Evolutionary conservation across 2,888 invertebrate genomes (phyloP), one percentile per base, ranked within the genome.

Genomic region (Mechanitis mazaeus): DNA sequence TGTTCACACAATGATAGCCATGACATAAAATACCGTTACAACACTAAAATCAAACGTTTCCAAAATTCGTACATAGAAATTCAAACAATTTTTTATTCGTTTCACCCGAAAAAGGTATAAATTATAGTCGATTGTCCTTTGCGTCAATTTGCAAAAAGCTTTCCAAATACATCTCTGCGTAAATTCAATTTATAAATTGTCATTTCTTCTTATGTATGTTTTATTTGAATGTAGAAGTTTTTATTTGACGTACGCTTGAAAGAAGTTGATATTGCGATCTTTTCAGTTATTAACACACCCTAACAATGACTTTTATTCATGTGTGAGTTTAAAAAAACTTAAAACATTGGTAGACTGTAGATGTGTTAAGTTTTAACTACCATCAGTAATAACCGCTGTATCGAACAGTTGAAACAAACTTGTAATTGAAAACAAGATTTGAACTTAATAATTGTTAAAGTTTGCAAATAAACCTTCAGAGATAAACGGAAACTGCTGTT

Each of bases 181-280:
- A 58, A 60, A 66, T 70, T 68, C 66, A 70, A 66, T 69, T 70
- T 66, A 65, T 66, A 69, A 69, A 69, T 60, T 66, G 64, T 67
- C 64, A 65, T 70, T 68, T 59, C 60, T 54, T 55, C 56, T 58
- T 64, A 61, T 67, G 61, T 67, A 63, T 65, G 31, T 58, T 55
- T 62, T 60, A 59, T 63, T 61, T 61, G 58, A 63, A 54, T 45
- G 31, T 31, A 42, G 56, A 45, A n/a, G 33, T 64, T 61, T 62
- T 63, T 61, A 59, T 53, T 60, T 54, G 47, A 58, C 42, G 47
- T 54, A n/a, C 38, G 55, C 28, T 50, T 31, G 50, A 31, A 50
- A 31, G 9, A 31, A 50, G 50, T 50, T 50, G 50, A 50, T 31
- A 50, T 50, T 9, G 50, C 6, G 28, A 50, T 28, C 28, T 50